Evolutionary conservation across 2,888 invertebrate genomes (phyloP), one percentile per base, ranked within the genome.

Genomic region (Lasioglossum calceatum): DNA sequence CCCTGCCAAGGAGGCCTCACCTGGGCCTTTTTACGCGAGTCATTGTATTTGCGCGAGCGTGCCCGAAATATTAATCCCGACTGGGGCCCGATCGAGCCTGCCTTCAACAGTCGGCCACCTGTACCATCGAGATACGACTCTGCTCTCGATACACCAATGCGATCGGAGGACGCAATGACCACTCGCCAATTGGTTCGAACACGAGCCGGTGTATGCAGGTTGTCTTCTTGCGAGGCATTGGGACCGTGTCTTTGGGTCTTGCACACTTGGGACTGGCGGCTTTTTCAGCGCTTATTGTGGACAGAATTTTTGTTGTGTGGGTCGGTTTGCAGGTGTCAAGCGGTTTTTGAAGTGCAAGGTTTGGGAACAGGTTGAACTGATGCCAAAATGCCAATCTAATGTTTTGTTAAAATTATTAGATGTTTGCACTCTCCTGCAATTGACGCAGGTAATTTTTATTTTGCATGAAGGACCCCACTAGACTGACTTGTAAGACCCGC

Each of bases 41-140:
- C 93, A 93, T 93, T 93, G 93, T 93, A 93, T 92, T 93, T 93
- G 91, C 91, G 90, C 92, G 91, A 90, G 91, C 94, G 93, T 93
- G 94, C 91, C 88, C 93, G 91, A 94, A 94, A 94, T 94, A 91
- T 93, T 92, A 93, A 95, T 93, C 90, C 87, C 8, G 79, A 58
- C n/a, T 54, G 36, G 50, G 27, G 39, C 23, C 54, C 23, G 39
- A 54, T 50, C 12, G 58, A 72, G 32, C 36, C 67, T 32, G 70
- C 70, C 81, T 81, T 81, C 50, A 47, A 81, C 77, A 50, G 64
- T 73, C 71, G 72, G 64, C 81, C 89, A 83, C 84, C 88, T 88
- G 88, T 88, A 88, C 79, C 79, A 74, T 70, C n/a, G 44, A 61
- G 75, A 76, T 77, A 86, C 78, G 80, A 44, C 77, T 77, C 70